Conservation (phyloP, 2,113 vertebrate species). For the Pogonocichla stellata region DNA sequence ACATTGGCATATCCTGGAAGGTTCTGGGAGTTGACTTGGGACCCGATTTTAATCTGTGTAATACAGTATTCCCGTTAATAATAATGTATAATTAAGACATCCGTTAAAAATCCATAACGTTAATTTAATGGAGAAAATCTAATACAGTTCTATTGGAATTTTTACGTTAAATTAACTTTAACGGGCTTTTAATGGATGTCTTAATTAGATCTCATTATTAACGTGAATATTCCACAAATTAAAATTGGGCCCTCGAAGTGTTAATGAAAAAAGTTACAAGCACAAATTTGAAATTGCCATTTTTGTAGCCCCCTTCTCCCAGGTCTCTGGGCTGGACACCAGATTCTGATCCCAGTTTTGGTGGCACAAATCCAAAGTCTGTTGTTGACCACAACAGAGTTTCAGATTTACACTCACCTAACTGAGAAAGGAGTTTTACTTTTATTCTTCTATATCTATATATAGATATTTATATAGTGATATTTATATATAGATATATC, state of each 20-base stretch:
- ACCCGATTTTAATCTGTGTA: constrained; percentile 79
- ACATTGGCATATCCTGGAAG: constrained; percentile 64
- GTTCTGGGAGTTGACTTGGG: constrained; percentile 72
- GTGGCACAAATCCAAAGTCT: background rate
- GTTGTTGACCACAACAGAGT: background rate
- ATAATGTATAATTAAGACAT: constrained; percentile 87
- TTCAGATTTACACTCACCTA: background rate
- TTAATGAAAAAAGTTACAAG: constrained; percentile 80
- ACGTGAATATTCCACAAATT: constrained; percentile 85
- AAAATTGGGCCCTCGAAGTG: constrained; percentile 78
- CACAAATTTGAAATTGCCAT: constrained; percentile 66
- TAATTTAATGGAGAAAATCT: constrained; percentile 89
- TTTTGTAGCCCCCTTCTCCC: constrained; percentile 19
- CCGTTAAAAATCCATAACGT: constrained; percentile 88
- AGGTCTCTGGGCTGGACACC: background rate
- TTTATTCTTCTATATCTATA: constrained; percentile 59
- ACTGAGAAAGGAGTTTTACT: background rate
- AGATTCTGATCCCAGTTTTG: background rate
- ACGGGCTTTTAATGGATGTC: constrained; percentile 88
- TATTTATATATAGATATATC: constrained; percentile 69
- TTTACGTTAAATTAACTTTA: constrained; percentile 91
- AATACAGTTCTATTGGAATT: constrained; percentile 88
- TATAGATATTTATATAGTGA: constrained; percentile 60
- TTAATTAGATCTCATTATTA: constrained; percentile 90
- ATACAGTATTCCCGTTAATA: constrained; percentile 85